Conservation (phyloP, 1,140 invertebrate genomes). For the Lethocerus indicus region DNA sequence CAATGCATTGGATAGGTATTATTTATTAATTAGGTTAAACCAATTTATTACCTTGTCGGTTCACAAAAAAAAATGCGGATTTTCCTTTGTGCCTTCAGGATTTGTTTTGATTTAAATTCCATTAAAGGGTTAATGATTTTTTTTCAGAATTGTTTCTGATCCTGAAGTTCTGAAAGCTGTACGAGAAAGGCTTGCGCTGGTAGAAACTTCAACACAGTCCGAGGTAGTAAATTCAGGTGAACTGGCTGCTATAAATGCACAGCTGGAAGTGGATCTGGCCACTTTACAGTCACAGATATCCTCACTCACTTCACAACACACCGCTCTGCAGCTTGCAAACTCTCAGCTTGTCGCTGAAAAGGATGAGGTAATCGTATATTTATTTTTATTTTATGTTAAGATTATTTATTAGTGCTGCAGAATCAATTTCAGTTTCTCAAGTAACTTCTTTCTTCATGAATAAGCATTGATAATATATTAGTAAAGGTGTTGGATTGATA, state of each 20-base stretch:
- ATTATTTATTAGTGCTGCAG: too few relatives aligned
- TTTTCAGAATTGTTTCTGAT: slow-evolving; percentile 20
- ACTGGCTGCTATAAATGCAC: not conserved
- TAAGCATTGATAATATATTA: too few relatives aligned
- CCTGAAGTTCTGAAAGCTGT: slow-evolving; percentile 20
- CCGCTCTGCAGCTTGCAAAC: slow-evolving; percentile 65
- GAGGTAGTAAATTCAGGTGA: not conserved
- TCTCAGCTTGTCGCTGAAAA: slow-evolving; percentile 72
- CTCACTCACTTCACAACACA: slow-evolving; percentile 67
- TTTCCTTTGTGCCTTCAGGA: not conserved
- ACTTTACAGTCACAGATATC: slow-evolving; percentile 73
- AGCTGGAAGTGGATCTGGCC: slow-evolving; percentile 68
- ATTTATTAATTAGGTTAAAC: not conserved
- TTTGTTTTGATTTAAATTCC: not conserved
- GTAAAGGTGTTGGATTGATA: too few relatives aligned
- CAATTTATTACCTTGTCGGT: not conserved
- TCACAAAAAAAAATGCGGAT: not conserved
- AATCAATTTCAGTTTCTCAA: too few relatives aligned
- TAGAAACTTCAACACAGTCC: slow-evolving; percentile 13
- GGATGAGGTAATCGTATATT: slow-evolving; percentile 39
- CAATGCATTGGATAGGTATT: slow-evolving; percentile 25
- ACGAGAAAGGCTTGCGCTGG: slow-evolving; percentile 14
- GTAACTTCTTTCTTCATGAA: too few relatives aligned
- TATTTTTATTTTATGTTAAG: slow-evolving; percentile 5
- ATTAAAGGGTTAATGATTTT: not conserved